phyloP scores from a whole-genome alignment of 1,140 invertebrate genomes.

The fruit fly (Drosophila melanogaster) region Release_6_plus_ISO1_MT NC_004354.4:15164501-15165000 shows the following conservation, averaged over 20 bases:
- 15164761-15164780: slow-evolving; percentile 3
- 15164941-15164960: slow-evolving; percentile 44
- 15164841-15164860: slow-evolving; percentile 45
- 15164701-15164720: slow-evolving; percentile 32
- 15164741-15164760: slow-evolving; percentile 32
- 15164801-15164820: slow-evolving; percentile 29
- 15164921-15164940: slow-evolving; percentile 22
- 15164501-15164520: too few relatives aligned
- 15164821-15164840: slow-evolving; percentile 54
- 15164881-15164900: slow-evolving; percentile 7
- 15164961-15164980: slow-evolving; percentile 4
- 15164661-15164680: slow-evolving; percentile 14
- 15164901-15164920: slow-evolving; percentile 26
- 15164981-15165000: slow-evolving; percentile 7
- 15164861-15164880: not conserved
- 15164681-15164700: slow-evolving; percentile 2
- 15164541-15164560: too few relatives aligned
- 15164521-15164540: too few relatives aligned
- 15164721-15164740: slow-evolving; percentile 22
- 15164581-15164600: too few relatives aligned
- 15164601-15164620: not conserved
- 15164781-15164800: slow-evolving; percentile 27
- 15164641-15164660: not conserved
- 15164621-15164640: not conserved
- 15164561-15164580: too few relatives aligned